phyloP scores from a whole-genome alignment of 1,140 invertebrate genomes.

The Nymphalis io region DNA sequence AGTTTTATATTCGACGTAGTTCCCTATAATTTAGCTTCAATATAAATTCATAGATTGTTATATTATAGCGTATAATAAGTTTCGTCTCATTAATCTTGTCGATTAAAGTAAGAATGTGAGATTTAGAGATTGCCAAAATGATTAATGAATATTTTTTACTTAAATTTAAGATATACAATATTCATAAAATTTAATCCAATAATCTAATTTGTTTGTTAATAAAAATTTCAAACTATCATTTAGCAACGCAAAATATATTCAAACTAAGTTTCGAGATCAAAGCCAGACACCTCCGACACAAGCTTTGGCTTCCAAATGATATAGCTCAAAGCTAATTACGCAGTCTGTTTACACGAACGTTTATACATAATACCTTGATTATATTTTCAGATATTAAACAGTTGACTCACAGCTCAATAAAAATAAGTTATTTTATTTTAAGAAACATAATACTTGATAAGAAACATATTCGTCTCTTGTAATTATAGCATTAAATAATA shows the following conservation, averaged over 20 bases:
- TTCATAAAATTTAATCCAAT: too few relatives aligned
- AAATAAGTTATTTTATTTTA: not conserved
- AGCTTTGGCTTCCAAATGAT: conserved; percentile 31
- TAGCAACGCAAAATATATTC: conserved; percentile 8
- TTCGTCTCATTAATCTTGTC: too few relatives aligned
- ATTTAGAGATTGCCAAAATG: too few relatives aligned
- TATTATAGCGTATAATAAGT: too few relatives aligned
- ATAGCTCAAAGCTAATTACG: conserved; percentile 33
- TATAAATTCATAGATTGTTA: too few relatives aligned
- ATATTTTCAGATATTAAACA: conserved; percentile 19
- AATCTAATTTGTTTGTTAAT: not conserved
- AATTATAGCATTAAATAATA: too few relatives aligned
- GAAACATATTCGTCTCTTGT: too few relatives aligned
- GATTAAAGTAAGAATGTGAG: too few relatives aligned
- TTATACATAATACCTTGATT: conserved; percentile 25
- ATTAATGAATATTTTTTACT: too few relatives aligned
- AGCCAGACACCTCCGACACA: conserved; percentile 23
- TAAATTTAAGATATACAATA: too few relatives aligned
- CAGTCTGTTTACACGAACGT: conserved; percentile 30
- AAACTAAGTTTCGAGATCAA: conserved; percentile 32
- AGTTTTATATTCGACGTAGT: not conserved
- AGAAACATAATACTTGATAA: too few relatives aligned
- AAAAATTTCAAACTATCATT: conserved; percentile 7
- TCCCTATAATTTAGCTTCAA: not conserved
- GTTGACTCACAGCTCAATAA: not conserved